These are phyloP conservation scores for Spea bombifrons DNA, from an alignment of 2,113 vertebrate species.

Conservation along the genomic window DNA sequence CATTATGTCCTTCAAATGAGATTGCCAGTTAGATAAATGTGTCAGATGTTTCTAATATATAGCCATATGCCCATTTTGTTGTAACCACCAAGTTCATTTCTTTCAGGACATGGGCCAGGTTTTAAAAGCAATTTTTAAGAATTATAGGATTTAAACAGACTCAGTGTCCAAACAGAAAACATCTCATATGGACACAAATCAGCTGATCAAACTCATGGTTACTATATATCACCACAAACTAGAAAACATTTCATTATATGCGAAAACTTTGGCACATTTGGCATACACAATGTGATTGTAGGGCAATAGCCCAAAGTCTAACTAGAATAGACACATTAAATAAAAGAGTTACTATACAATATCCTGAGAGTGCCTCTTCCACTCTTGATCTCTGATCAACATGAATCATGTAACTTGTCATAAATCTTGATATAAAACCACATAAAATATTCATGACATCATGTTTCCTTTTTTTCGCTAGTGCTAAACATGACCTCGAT, in stretches of 20 bases:
- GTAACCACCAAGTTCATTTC: conserved; percentile 32
- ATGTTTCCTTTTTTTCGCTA: neutral
- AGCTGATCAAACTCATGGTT: neutral
- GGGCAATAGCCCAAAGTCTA: too few species aligned
- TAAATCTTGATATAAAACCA: neutral
- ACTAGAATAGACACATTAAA: too few species aligned
- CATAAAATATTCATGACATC: neutral
- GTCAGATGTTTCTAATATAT: conserved; percentile 45
- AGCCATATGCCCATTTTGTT: conserved; percentile 36
- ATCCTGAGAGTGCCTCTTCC: too few species aligned
- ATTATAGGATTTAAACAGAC: conserved; percentile 27
- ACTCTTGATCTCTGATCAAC: neutral
- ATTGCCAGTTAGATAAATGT: conserved; percentile 31
- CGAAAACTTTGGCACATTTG: neutral
- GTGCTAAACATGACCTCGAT: neutral
- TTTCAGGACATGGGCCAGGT: conserved; percentile 9
- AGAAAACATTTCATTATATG: neutral
- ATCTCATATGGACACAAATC: neutral
- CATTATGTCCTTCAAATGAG: conserved; percentile 21
- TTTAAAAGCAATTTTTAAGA: conserved; percentile 21
- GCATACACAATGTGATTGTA: too few species aligned
- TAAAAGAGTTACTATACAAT: too few species aligned
- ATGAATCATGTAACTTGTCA: neutral
- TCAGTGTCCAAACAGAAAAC: conserved; percentile 11
- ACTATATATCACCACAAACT: neutral